These are phyloP conservation scores for Dexiosoma caninum DNA, from an alignment of 2,888 invertebrate genomes.

Conservation along the genomic window DNA sequence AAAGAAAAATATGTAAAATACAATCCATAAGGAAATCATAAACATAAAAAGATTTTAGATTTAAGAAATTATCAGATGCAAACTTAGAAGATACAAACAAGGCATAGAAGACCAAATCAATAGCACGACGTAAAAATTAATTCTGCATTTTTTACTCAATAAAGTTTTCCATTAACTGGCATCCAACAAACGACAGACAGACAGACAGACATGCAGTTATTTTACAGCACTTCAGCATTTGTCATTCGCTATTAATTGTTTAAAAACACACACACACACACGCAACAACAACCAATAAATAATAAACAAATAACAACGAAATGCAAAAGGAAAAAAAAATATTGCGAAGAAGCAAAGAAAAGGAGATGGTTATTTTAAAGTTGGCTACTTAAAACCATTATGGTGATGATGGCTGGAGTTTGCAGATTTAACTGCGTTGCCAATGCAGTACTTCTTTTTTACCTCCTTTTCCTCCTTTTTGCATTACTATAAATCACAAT, in stretches of 20 bases:
- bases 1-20: constrained; percentile 41
- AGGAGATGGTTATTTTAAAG: constrained; percentile 41
- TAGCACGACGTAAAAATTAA: constrained; percentile 47
- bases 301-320: constrained; percentile 20
- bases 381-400: constrained; percentile 54
- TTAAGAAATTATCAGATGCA: constrained; percentile 68
- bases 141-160: constrained; percentile 4
- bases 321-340: neutral
- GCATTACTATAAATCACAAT: constrained; percentile 62
- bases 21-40: constrained; percentile 55
- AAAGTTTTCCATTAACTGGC: neutral
- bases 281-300: constrained; percentile 57
- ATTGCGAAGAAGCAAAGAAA: constrained; percentile 15
- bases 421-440: constrained; percentile 28
- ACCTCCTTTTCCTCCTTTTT: neutral
- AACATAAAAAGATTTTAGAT: constrained; percentile 67
- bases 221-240: constrained; percentile 62
- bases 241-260: constrained; percentile 63
- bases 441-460: neutral
- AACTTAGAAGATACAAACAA: constrained; percentile 47
- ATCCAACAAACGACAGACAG: constrained; percentile 27
- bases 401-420: constrained; percentile 50
- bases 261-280: constrained; percentile 13
- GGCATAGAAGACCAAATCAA: constrained; percentile 55
- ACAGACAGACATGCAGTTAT: constrained; percentile 46